These are phyloP conservation scores for Lithobates sylvaticus DNA, from an alignment of 2,797 vertebrate genomes.

Conservation along the genomic window DNA sequence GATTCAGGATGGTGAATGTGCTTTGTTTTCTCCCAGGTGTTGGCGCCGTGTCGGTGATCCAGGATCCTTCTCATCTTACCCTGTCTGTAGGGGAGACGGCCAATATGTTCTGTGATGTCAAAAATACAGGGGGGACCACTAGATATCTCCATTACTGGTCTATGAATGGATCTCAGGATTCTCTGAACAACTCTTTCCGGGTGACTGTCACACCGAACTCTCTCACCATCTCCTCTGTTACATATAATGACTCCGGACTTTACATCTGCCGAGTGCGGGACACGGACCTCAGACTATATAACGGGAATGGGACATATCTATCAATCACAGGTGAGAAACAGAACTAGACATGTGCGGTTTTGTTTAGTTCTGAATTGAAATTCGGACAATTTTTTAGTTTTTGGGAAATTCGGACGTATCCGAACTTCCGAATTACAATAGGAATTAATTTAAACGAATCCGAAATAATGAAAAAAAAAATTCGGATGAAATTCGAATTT, in stretches of 20 bases:
- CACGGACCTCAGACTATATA: background rate
- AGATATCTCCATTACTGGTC: background rate
- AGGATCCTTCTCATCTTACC: background rate
- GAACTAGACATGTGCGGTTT: no score
- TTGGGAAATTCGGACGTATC: no score
- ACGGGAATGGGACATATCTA: slow-evolving; percentile 4
- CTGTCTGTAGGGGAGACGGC: background rate
- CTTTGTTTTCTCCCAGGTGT: background rate
- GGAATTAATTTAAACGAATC: no score
- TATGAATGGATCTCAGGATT: background rate
- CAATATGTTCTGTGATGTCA: background rate
- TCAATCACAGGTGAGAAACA: slow-evolving; percentile 6
- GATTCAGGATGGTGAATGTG: no score
- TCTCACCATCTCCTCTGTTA: slow-evolving; percentile 3
- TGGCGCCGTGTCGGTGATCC: background rate
- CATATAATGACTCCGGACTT: background rate
- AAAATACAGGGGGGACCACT: no score
- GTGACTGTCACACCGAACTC: background rate
- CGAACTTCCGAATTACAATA: no score
- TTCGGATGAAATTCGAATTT: no score
- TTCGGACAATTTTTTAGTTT: no score
- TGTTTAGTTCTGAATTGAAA: no score
- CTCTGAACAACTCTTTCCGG: background rate
- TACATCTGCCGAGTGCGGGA: background rate
- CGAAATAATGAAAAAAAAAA: no score